Base-by-base conservation (phyloP, 2,113 vertebrate genomes). In the Spea multiplicata region DNA sequence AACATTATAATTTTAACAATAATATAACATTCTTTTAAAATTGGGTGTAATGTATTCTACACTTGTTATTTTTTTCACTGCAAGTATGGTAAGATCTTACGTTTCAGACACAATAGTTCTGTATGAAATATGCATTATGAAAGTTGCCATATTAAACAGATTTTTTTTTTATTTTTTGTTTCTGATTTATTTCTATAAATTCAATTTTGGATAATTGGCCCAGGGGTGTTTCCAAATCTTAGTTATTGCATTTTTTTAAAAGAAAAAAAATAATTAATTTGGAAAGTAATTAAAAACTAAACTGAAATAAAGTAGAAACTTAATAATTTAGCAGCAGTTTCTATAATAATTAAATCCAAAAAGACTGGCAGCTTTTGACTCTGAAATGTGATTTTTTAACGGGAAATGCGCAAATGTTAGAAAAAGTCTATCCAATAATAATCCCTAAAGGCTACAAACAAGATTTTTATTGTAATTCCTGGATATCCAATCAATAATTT, bases 251-350 rank as follows among this genome's bases (percentile, higher is more conserved):
- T n/a, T 30, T 30, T 30, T 30, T 30, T 1, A 30, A 30, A 30
- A 2, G 2, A 30, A 30, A 30, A 14, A 1, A 49, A 70, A 46
- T 50, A 17, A 50, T n/a, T 17, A 7, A 17, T 14, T 13, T 70
- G 47, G 67, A 50, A 46, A 49, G 66, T 45, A 46, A 68, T 68
- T 68, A 45, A 9, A 47, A 48, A 48, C 13, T 68, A 47, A 47
- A 45, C 16, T 49, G n/a, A 10, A 17, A 49, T 50, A 70, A 70
- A 70, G 46, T 50, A 30, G 30, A n/a, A 47, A 12, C 50, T 70
- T 10, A 70, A 70, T 70, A 49, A 70, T 70, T 70, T 14, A 70
- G 14, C 3, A 70, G 47, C 67, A n/a, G 3, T 12, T 50, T 70
- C 67, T 70, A 12, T 68, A 47, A n/a, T 46, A 17, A 30, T 14